These are phyloP conservation scores for Acanthosepion lycidas DNA, from an alignment of 2,888 invertebrate species.

Conservation along the genomic window DNA sequence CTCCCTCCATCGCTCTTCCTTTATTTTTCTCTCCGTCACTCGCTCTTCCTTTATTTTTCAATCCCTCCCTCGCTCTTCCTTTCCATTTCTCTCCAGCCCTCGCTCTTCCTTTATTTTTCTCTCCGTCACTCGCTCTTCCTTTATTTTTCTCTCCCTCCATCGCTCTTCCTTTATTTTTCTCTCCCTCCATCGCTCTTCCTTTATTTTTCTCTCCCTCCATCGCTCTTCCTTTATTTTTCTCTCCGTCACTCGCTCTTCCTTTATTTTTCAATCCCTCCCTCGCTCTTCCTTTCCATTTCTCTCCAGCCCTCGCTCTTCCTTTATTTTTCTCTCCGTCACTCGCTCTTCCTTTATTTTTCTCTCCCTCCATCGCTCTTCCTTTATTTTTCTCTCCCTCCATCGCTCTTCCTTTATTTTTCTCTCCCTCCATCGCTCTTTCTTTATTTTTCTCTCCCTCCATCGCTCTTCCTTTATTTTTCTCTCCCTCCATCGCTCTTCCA, in stretches of 20 bases:
- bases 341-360: not conserved
- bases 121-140: no score
- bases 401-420: no score
- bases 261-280: no score
- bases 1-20: no score
- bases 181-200: no score
- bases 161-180: rapidly evolving
- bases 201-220: not conserved
- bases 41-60: no score
- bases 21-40: not conserved
- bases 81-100: rapidly evolving
- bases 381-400: no score
- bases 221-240: no score
- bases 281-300: rapidly evolving
- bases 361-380: not conserved
- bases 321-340: rapidly evolving
- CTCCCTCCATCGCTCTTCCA: no score
- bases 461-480: not conserved
- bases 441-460: not conserved
- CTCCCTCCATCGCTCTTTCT: not conserved
- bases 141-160: not conserved
- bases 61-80: not conserved
- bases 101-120: not conserved
- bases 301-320: rapidly evolving
- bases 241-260: rapidly evolving